phyloP scores from a whole-genome alignment of 2,888 invertebrate species.

The Pycnomerus fuliginosus region DNA sequence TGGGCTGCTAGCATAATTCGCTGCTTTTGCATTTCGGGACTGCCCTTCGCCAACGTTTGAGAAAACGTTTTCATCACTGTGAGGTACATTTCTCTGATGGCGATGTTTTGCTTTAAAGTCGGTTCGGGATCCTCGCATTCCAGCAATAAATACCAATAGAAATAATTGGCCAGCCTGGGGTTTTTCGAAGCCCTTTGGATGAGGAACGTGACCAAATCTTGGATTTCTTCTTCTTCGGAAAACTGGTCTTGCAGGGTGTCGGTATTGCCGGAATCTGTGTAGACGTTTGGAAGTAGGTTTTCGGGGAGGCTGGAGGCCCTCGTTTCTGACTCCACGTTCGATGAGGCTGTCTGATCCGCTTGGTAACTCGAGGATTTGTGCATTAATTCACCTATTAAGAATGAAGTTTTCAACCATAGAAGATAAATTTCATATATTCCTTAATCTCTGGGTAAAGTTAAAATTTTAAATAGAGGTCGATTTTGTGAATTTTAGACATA shows the following conservation, averaged over 20 bases:
- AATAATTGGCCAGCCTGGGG: conserved; percentile 89
- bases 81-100: conserved; percentile 78
- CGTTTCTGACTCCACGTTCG: conserved; percentile 34
- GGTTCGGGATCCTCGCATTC: conserved; percentile 89
- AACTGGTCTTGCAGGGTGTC: conserved; percentile 56
- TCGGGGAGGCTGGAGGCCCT: conserved; percentile 38
- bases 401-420: no score
- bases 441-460: no score
- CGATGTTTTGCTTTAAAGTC: conserved; percentile 67
- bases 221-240: conserved; percentile 54
- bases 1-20: conserved; percentile 79
- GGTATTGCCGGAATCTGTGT: conserved; percentile 54
- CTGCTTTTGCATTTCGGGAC: conserved; percentile 70
- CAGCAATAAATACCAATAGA: conserved; percentile 95
- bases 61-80: conserved; percentile 87
- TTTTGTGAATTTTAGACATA: no score
- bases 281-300: conserved; percentile 41
- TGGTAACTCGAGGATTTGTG: conserved; percentile 46
- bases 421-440: no score
- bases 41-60: conserved; percentile 68
- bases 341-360: conserved; percentile 44
- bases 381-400: no score
- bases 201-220: conserved; percentile 86
- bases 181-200: conserved; percentile 88
- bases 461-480: no score